Conservation (phyloP, 2,888 invertebrate species). For the Sesia apiformis region DNA sequence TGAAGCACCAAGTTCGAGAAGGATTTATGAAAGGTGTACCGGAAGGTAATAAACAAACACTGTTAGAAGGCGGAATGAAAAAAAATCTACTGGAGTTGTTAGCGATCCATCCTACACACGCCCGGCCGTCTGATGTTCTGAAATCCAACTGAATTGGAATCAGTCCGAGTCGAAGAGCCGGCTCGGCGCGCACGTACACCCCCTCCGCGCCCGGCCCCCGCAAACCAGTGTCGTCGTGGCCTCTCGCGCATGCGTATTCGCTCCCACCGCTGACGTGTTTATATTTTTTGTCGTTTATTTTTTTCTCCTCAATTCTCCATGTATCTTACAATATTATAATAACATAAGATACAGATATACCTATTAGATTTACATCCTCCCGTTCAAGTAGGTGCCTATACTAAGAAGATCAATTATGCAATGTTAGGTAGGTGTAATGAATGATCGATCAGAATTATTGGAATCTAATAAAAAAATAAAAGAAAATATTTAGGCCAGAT, state of each 20-base stretch:
- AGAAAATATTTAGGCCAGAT: too few species aligned
- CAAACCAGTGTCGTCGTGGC: conserved; percentile 27
- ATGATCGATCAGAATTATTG: too few species aligned
- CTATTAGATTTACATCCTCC: too few species aligned
- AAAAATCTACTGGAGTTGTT: conserved; percentile 75
- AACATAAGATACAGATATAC: too few species aligned
- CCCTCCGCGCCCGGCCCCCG: conserved; percentile 14
- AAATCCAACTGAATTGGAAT: conserved; percentile 63
- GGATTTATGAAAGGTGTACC: conserved; percentile 62
- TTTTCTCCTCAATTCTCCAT: conserved; percentile 13
- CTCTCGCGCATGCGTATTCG: conserved; percentile 62
- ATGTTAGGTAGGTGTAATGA: too few species aligned
- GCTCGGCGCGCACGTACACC: conserved; percentile 35
- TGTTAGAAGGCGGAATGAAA: conserved; percentile 74
- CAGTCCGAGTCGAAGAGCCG: conserved; percentile 24
- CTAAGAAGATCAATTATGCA: too few species aligned
- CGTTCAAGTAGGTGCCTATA: too few species aligned
- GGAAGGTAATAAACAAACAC: conserved; percentile 71
- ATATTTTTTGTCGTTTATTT: conserved; percentile 59
- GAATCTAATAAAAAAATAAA: too few species aligned
- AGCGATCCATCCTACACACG: conserved; percentile 73
- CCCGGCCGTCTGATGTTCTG: conserved; percentile 73
- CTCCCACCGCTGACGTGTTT: conserved; percentile 63
- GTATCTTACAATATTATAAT: too few species aligned
- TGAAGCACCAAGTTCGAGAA: conserved; percentile 69